These are phyloP conservation scores for Piliocolobus tephrosceles DNA, from an alignment of 2,113 vertebrate genomes.

Conservation along the genomic window DNA sequence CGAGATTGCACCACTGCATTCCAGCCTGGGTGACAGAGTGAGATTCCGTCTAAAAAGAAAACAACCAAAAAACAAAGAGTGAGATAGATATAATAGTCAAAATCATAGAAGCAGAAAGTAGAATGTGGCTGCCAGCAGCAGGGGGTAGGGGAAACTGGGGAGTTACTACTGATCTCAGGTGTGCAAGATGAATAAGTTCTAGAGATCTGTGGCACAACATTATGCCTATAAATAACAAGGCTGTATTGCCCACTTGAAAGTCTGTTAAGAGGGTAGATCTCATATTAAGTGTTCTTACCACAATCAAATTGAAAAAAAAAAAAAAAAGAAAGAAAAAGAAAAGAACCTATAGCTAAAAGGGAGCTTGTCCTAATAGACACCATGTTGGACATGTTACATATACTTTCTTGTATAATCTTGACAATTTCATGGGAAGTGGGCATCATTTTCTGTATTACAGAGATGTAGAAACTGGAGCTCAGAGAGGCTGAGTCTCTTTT, in stretches of 20 bases:
- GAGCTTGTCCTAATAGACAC: not conserved
- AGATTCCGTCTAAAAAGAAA: no score
- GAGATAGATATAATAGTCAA: not conserved
- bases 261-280: not conserved
- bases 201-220: not conserved
- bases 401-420: not conserved
- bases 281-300: not conserved
- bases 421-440: not conserved
- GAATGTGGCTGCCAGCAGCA: not conserved
- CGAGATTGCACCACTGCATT: no score
- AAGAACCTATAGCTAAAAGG: not conserved
- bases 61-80: no score
- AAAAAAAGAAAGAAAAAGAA: not conserved
- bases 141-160: not conserved
- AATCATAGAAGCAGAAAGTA: not conserved
- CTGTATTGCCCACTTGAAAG: not conserved
- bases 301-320: not conserved
- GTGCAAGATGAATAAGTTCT: not conserved
- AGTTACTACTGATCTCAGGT: not conserved
- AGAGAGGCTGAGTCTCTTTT: not conserved
- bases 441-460: not conserved
- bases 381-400: not conserved
- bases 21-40: no score
- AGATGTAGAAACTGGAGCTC: not conserved
- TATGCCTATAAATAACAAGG: not conserved